A percentile compares a stretch with the other conserved stretches of the same genome.
Conservation (phyloP, 2,113 vertebrate species). For the Python bivittatus region DNA sequence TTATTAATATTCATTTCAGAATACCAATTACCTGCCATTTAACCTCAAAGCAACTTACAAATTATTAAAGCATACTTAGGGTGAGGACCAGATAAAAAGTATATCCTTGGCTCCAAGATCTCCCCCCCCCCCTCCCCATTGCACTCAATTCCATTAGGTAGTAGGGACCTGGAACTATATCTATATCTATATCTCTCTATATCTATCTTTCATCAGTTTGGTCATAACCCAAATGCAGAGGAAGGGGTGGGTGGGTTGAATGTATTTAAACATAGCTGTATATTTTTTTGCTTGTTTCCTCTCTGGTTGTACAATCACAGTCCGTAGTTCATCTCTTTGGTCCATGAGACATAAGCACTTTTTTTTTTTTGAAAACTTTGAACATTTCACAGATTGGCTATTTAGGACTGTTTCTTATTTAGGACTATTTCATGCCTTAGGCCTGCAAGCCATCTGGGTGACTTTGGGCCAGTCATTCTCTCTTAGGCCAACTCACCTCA, state of each 20-base stretch:
- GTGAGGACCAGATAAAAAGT: neutral
- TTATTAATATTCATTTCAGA: neutral
- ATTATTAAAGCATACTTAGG: neutral
- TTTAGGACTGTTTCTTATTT: no score
- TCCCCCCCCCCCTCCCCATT: neutral
- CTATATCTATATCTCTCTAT: no score
- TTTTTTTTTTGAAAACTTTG: neutral
- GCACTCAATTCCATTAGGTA: neutral
- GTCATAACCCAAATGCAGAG: neutral
- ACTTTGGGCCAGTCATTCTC: no score
- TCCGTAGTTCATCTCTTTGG: neutral
- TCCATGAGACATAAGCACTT: neutral
- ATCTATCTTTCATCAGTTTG: neutral
- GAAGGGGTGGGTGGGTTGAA: neutral
- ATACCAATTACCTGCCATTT: neutral
- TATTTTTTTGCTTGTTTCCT: neutral
- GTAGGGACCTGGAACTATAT: neutral
- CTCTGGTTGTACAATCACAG: neutral
- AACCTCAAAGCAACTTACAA: neutral
- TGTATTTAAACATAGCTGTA: neutral
- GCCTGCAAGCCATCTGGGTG: no score
- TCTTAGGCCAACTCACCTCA: no score
- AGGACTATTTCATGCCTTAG: no score
- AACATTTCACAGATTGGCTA: neutral
- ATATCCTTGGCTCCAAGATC: neutral